Conservation (phyloP, 2,113 vertebrate species). For the Ammodytes dubius region DNA sequence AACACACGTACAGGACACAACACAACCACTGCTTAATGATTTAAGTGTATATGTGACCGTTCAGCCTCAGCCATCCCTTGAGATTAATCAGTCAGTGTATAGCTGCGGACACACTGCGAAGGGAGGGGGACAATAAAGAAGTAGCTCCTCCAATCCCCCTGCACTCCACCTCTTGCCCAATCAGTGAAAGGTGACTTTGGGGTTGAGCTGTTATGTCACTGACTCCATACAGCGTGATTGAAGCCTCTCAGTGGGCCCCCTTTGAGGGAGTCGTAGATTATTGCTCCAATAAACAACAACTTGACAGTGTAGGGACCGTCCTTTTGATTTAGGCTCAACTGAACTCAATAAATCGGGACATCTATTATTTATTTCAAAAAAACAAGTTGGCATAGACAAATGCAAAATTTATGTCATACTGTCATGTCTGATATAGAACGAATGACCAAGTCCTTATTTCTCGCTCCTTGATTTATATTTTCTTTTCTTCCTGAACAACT, state of each 20-base stretch:
- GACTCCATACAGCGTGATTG: constrained; percentile 67
- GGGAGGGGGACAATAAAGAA: background rate
- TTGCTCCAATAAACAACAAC: constrained; percentile 17
- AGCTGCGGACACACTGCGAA: constrained; percentile 2
- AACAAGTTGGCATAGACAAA: background rate
- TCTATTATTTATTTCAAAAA: background rate
- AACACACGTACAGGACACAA: background rate
- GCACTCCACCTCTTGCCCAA: constrained; percentile 54
- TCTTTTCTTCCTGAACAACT: background rate
- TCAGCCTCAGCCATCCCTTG: background rate
- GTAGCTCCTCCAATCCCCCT: constrained; percentile 2
- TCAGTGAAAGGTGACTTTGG: constrained; percentile 74
- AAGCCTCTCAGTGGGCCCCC: constrained; percentile 55
- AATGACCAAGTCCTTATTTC: background rate
- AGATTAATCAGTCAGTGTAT: constrained; percentile 13
- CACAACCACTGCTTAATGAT: background rate
- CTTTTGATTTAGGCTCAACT: constrained; percentile 6
- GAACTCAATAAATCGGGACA: background rate
- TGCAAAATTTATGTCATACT: background rate
- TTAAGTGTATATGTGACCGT: too few species aligned
- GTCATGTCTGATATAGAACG: background rate
- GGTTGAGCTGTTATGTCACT: constrained; percentile 54
- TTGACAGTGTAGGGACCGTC: constrained; percentile 2
- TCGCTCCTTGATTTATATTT: too few species aligned
- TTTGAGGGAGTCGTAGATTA: constrained; percentile 35